Conservation (phyloP, 2,797 vertebrate species). For the Gymnoscopelus braueri region DNA sequence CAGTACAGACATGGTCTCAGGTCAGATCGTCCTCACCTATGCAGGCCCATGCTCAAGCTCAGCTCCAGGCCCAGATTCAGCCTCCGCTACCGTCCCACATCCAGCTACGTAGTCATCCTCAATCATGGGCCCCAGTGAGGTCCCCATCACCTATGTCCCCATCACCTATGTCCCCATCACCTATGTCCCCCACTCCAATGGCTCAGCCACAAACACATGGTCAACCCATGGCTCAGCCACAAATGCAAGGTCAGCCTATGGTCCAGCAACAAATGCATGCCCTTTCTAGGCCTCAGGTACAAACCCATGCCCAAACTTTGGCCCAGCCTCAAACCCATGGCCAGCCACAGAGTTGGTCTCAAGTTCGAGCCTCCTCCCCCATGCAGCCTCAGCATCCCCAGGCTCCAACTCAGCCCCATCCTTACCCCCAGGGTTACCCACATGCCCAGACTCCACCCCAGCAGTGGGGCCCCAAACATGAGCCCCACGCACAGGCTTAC, state of each 20-base stretch:
- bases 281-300: slow-evolving; percentile 28
- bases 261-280: slow-evolving; percentile 27
- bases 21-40: slow-evolving; percentile 40
- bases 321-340: slow-evolving; percentile 20
- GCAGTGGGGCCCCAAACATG: slow-evolving; percentile 64
- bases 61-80: slow-evolving; percentile 40
- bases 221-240: slow-evolving; percentile 23
- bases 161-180: slow-evolving; percentile 49
- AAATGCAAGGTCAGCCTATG: slow-evolving; percentile 14
- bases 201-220: slow-evolving; percentile 36
- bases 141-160: slow-evolving; percentile 54
- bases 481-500: slow-evolving; percentile 47
- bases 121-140: slow-evolving; percentile 66
- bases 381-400: slow-evolving; percentile 25
- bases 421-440: slow-evolving; percentile 51
- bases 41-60: slow-evolving; percentile 27
- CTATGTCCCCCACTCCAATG: slow-evolving; percentile 40
- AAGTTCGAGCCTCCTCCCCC: not conserved
- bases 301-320: not conserved
- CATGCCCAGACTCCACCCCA: slow-evolving; percentile 51
- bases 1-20: slow-evolving; percentile 51
- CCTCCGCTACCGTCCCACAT: slow-evolving; percentile 58
- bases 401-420: slow-evolving; percentile 32
- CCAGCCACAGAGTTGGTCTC: not conserved
- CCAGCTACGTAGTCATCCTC: slow-evolving; percentile 63